These are phyloP conservation scores for Heterochromis multidens DNA, from an alignment of 2,113 vertebrate genomes.

Conservation along the genomic window DNA sequence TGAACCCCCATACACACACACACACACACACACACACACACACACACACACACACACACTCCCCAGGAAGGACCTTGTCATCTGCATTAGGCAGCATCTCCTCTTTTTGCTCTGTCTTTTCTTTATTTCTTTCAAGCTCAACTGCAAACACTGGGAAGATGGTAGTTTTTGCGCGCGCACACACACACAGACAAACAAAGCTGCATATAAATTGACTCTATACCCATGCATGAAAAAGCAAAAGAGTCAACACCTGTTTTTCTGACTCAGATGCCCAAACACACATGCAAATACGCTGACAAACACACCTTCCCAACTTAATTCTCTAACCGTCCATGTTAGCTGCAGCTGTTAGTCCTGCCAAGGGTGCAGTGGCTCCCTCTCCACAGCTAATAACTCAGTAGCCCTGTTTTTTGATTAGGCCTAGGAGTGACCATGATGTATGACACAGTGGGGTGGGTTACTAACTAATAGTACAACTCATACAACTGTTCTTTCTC, in stretches of 20 bases:
- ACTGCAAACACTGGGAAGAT: neutral
- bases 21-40: neutral
- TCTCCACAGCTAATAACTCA: constrained; percentile 61
- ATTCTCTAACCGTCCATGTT: constrained; percentile 49
- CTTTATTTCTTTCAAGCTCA: neutral
- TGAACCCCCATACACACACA: neutral
- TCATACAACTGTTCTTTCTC: neutral
- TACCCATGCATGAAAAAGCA: neutral
- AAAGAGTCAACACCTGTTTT: neutral
- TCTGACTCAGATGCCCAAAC: neutral
- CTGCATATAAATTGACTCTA: neutral
- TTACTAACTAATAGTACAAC: neutral
- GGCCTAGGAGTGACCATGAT: neutral
- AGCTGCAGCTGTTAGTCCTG: constrained; percentile 75
- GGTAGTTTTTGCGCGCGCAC: neutral
- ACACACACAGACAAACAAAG: neutral
- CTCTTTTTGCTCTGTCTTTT: neutral
- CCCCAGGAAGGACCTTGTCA: constrained; percentile 63
- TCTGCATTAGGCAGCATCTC: constrained; percentile 74
- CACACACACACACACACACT: neutral
- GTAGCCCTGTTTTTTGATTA: constrained; percentile 54
- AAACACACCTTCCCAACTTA: neutral
- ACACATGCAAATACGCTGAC: neutral
- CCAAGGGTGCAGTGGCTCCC: constrained; percentile 39
- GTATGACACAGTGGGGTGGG: neutral